Base-by-base conservation (phyloP, 2,797 vertebrate genomes). In the Moxostoma hubbsi region DNA sequence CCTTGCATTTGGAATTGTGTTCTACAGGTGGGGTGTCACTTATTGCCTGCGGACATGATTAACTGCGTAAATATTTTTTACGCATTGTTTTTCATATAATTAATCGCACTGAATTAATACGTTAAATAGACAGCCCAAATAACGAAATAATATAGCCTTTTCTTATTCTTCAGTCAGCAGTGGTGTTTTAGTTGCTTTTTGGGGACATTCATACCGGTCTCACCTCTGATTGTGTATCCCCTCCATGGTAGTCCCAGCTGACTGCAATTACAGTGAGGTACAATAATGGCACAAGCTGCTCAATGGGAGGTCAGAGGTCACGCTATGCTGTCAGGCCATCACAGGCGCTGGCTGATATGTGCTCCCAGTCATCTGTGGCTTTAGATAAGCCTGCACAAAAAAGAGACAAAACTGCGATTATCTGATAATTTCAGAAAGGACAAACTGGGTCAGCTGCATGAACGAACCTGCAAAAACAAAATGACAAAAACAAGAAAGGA, bases 341-440 rank as follows among this genome's bases (percentile, higher is more conserved):
- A 7, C 74, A 83, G 82, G 53, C 80, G 9, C 69, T 18, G 53
- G 61, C 72, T 75, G 84, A 86, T 84, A 81, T 67, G 61, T 77
- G 81, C 69, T 76, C 69, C 80, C 72, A 75, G 84, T 83, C 83
- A 83, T 83, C 82, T 83, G 83, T 83, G 82, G 84, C 84, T 87
- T 88, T 83, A 89, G 84, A 88, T 89, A 87, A 88, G 86, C 82
- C 51, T 1, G 13, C 50, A 45, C 11, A 6, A 6, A 74, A 70
- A 71, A 43, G 45, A 77, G 63, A 80, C 67, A 77, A 77, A 82
- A 73, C 62, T 82, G 70, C 78, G 83, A 87, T 80, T 79, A 82
- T 82, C 85, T 77, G 83, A 87, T 85, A 50, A 77, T 83, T 84
- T 86, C 64, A 63, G 81, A 85, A 77, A 81, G 83, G 82, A 81